A percentile compares a stretch with the other conserved stretches of the same genome.
Conservation (phyloP, 1,140 invertebrate species). For the Argopecten irradians region DNA sequence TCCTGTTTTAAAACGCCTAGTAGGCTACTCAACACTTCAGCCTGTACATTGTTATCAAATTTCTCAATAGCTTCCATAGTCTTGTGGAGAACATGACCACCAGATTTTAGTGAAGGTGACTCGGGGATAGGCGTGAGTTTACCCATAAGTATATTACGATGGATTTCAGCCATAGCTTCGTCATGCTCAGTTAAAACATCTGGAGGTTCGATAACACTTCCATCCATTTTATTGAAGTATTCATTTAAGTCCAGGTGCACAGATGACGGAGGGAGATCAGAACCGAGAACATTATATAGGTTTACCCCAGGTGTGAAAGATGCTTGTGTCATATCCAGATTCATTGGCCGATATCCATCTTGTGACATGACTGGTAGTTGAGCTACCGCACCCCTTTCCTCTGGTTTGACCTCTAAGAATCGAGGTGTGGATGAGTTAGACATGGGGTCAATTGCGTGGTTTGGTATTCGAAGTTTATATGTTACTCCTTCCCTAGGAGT, state of each 20-base stretch:
- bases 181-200: constrained; percentile 37
- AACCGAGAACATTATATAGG: constrained; percentile 29
- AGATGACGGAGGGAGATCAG: neutral
- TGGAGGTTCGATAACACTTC: neutral
- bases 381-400: neutral
- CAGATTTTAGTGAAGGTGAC: constrained; percentile 58
- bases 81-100: constrained; percentile 44
- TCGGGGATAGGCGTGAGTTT: constrained; percentile 69
- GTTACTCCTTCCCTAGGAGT: constrained; percentile 27
- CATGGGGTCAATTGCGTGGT: constrained; percentile 35
- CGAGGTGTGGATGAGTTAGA: constrained; percentile 51
- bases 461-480: neutral
- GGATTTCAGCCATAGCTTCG: constrained; percentile 41
- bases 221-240: neutral
- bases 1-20: constrained; percentile 45
- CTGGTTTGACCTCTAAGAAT: constrained; percentile 53
- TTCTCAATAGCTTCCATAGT: constrained; percentile 60
- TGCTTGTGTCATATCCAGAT: constrained; percentile 66
- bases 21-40: constrained; percentile 59
- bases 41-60: constrained; percentile 65
- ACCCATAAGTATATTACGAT: constrained; percentile 54
- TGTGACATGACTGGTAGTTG: constrained; percentile 56
- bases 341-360: constrained; percentile 69
- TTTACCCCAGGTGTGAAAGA: constrained; percentile 33
- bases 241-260: neutral